These are phyloP conservation scores for Phytoseiulus persimilis DNA, from an alignment of 2,888 invertebrate genomes.

Conservation along the genomic window DNA sequence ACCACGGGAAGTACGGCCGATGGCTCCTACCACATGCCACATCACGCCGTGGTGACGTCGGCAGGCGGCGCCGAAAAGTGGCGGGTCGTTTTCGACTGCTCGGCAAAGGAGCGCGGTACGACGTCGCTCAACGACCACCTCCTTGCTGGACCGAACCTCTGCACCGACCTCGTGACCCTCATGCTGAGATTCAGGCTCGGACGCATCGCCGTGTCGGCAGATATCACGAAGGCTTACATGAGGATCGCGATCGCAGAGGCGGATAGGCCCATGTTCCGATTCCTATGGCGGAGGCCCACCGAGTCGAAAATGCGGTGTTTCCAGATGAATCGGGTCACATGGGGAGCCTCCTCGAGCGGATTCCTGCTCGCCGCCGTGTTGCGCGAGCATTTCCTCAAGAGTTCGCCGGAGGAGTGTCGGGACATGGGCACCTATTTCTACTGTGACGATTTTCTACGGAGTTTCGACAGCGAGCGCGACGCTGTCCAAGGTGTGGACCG, in stretches of 20 bases:
- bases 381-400: neutral
- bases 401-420: neutral
- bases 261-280: neutral
- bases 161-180: no score
- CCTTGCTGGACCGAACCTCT: neutral
- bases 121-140: slow-evolving; percentile 7
- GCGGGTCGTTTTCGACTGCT: slow-evolving; percentile 12
- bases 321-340: neutral
- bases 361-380: neutral
- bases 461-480: neutral
- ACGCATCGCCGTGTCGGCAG: neutral
- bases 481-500: neutral
- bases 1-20: neutral
- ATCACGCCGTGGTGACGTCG: neutral
- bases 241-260: neutral
- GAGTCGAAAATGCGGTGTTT: neutral
- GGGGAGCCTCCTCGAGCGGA: neutral
- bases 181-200: neutral
- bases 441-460: neutral
- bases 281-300: neutral
- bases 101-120: neutral
- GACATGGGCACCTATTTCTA: neutral
- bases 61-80: neutral
- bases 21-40: neutral
- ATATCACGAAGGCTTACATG: neutral